Percentiles rank a stretch among this genome's conserved stretches.
Evolutionary conservation across 2,113 vertebrate species (phyloP).

Genomic region (Callionymus lyra): DNA sequence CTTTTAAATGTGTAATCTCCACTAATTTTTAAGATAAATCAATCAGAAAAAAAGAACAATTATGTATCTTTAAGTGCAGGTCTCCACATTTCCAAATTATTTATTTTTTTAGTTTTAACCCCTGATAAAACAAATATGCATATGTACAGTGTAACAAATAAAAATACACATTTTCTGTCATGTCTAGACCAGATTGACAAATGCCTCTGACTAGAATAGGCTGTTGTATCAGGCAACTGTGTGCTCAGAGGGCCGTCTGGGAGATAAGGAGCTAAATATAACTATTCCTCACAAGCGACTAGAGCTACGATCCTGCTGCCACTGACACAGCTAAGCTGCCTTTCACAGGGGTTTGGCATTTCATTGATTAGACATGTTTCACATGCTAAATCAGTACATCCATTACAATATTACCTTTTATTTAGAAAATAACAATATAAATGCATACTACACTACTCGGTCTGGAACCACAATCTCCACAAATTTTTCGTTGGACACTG

Average conservation of each 20-base stretch:
- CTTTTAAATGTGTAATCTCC: neutral
- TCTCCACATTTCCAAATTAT: too few species aligned
- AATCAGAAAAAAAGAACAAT: too few species aligned
- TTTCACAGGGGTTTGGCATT: constrained; percentile 10
- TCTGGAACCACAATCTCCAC: too few species aligned
- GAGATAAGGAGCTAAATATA: constrained; percentile 58
- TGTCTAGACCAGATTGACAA: constrained; percentile 21
- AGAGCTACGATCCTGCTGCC: constrained; percentile 35
- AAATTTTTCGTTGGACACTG: too few species aligned
- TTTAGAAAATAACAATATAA: too few species aligned
- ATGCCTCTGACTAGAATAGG: constrained; percentile 32
- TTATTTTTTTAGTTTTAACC: too few species aligned
- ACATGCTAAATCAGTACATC: too few species aligned
- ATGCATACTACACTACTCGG: too few species aligned
- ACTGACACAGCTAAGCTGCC: constrained; percentile 15
- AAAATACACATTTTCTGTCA: constrained; percentile 14
- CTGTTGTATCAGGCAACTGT: constrained; percentile 28
- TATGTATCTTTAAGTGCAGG: too few species aligned
- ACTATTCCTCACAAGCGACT: constrained; percentile 35
- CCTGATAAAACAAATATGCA: constrained; percentile 43
- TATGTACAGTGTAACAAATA: constrained; percentile 21
- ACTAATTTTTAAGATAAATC: too few species aligned
- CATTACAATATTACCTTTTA: too few species aligned
- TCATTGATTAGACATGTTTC: too few species aligned
- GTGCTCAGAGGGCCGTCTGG: constrained; percentile 37